Evolutionary conservation across 2,888 invertebrate genomes (phyloP).

Genomic region (Drosophila acutilabella): DNA sequence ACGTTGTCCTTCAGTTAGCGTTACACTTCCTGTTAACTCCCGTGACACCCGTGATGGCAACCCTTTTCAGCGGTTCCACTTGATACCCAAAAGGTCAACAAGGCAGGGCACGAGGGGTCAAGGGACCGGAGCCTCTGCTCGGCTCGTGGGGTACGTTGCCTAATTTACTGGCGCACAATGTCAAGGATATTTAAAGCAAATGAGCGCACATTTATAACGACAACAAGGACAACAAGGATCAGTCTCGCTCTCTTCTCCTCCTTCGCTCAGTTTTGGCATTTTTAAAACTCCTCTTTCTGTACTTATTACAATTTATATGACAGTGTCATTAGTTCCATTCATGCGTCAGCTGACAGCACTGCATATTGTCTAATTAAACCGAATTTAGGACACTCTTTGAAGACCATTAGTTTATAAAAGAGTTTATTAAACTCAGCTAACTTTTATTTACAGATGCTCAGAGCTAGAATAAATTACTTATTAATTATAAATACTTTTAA

Average conservation of each 20-base stretch:
- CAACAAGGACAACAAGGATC: conserved; percentile 68
- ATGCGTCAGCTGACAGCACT: conserved; percentile 34
- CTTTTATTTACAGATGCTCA: too few relatives aligned
- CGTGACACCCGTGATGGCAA: conserved; percentile 41
- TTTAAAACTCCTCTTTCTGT: conserved; percentile 38
- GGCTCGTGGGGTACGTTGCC: conserved; percentile 42
- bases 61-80: conserved; percentile 76
- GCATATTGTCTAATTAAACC: background rate
- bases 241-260: conserved; percentile 8
- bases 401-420: too few relatives aligned
- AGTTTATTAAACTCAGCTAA: too few relatives aligned
- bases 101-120: conserved; percentile 20
- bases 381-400: conserved; percentile 11
- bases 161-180: conserved; percentile 76
- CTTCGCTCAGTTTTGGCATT: conserved; percentile 19
- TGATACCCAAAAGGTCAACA: conserved; percentile 73
- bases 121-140: conserved; percentile 11
- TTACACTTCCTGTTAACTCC: conserved; percentile 56
- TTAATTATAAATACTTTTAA: too few relatives aligned
- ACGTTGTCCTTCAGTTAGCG: conserved; percentile 62
- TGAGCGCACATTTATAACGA: conserved; percentile 78
- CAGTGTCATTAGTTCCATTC: conserved; percentile 57
- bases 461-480: too few relatives aligned
- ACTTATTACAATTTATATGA: conserved; percentile 66
- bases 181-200: conserved; percentile 76